Percentiles rank a stretch among this genome's conserved stretches.
Evolutionary conservation across 2,797 vertebrate genomes (phyloP).

Genomic region (Sebastes goodei): DNA sequence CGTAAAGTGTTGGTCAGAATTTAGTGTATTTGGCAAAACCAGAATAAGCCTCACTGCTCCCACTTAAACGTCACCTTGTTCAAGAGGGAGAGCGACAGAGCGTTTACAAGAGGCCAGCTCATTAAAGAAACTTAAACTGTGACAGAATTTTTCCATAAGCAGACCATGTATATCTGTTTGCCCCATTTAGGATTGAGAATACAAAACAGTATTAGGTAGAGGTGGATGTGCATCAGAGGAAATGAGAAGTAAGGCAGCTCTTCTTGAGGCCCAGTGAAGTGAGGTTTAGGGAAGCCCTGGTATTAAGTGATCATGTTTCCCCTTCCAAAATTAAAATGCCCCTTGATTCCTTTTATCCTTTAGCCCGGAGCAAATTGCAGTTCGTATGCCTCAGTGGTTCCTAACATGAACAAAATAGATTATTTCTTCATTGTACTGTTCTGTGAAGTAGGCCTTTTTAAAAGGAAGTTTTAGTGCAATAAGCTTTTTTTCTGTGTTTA

Average conservation of each 20-base stretch:
- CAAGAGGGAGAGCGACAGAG: not conserved
- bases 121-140: slow-evolving; percentile 11
- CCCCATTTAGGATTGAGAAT: not conserved
- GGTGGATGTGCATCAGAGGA: slow-evolving; percentile 7
- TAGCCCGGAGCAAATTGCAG: slow-evolving; percentile 31
- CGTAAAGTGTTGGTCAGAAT: not conserved
- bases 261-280: slow-evolving; percentile 21
- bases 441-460: slow-evolving; percentile 15
- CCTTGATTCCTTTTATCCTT: slow-evolving; percentile 42
- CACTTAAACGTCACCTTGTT: not conserved
- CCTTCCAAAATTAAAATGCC: slow-evolving; percentile 53
- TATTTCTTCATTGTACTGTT: slow-evolving; percentile 7
- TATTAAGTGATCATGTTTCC: slow-evolving; percentile 67
- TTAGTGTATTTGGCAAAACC: not conserved
- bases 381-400: slow-evolving; percentile 43
- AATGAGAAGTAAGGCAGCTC: slow-evolving; percentile 27
- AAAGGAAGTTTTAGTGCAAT: slow-evolving; percentile 3
- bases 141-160: not conserved
- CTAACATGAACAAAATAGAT: slow-evolving; percentile 31
- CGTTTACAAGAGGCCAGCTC: not conserved
- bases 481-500: slow-evolving; percentile 59
- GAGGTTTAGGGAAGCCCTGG: slow-evolving; percentile 41
- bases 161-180: not conserved
- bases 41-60: slow-evolving; percentile 2
- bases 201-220: not conserved